These are phyloP conservation scores for Panopea generosa DNA, from an alignment of 2,888 invertebrate species.

Conservation along the genomic window DNA sequence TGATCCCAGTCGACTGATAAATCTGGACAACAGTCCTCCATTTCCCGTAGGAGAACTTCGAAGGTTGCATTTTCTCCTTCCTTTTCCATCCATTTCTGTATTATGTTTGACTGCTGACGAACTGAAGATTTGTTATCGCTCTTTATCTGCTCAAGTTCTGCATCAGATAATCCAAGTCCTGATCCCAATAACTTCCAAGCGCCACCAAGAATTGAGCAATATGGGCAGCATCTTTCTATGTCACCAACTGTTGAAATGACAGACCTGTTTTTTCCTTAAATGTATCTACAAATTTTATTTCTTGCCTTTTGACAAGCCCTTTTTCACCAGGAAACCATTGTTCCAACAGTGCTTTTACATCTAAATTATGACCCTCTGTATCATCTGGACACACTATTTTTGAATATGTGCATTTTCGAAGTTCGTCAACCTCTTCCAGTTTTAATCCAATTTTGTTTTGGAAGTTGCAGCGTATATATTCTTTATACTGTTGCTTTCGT, in stretches of 20 bases:
- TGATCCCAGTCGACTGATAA: too few relatives aligned
- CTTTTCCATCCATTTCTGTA: not conserved
- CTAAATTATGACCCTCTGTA: not conserved
- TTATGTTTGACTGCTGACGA: slow-evolving; percentile 11
- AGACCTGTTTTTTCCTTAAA: too few relatives aligned
- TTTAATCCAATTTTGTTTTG: too few relatives aligned
- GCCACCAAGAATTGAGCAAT: slow-evolving; percentile 9
- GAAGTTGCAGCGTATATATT: slow-evolving; percentile 1
- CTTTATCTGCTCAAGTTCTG: slow-evolving; percentile 19
- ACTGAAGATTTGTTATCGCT: slow-evolving; percentile 11
- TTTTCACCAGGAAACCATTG: slow-evolving; percentile 14
- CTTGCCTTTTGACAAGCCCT: too few relatives aligned
- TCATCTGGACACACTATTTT: slow-evolving; percentile 4
- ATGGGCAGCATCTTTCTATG: not conserved
- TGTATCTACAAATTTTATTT: too few relatives aligned
- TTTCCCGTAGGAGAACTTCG: not conserved
- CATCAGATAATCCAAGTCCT: slow-evolving; percentile 11
- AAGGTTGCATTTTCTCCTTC: slow-evolving; percentile 17
- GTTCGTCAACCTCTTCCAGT: too few relatives aligned
- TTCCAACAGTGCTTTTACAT: slow-evolving; percentile 2
- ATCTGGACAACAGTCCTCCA: too few relatives aligned
- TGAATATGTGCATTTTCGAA: not conserved
- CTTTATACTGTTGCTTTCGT: slow-evolving; percentile 1
- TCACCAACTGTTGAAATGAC: too few relatives aligned
- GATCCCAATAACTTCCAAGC: slow-evolving; percentile 31